A percentile compares a stretch with the other conserved stretches of the same genome.
These are phyloP conservation scores for Callinectes sapidus DNA, from an alignment of 2,888 invertebrate species.

Conservation along the genomic window DNA sequence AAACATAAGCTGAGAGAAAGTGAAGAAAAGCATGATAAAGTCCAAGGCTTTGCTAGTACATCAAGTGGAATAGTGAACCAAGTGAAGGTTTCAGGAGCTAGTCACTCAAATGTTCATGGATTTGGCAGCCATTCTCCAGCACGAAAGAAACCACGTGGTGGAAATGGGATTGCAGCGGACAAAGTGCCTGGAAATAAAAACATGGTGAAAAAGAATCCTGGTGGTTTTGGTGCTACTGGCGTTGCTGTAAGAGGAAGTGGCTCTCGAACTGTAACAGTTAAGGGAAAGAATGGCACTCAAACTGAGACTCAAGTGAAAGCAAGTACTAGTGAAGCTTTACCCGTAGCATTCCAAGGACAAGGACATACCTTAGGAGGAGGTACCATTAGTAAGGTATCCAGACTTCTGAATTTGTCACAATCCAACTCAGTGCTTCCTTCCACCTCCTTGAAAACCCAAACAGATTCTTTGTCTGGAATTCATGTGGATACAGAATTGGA, in stretches of 20 bases:
- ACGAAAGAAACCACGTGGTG: constrained; percentile 11
- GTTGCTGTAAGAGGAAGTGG: constrained; percentile 41
- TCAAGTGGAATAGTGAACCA: constrained; percentile 51
- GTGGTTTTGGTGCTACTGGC: constrained; percentile 10
- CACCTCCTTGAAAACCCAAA: neutral
- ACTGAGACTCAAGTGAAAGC: constrained; percentile 18
- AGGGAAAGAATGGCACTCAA: constrained; percentile 45
- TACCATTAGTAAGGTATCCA: constrained; percentile 32
- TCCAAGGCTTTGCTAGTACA: constrained; percentile 51
- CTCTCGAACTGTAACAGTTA: constrained; percentile 56
- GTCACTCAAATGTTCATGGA: constrained; percentile 59
- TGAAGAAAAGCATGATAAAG: constrained; percentile 31
- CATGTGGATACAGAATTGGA: neutral
- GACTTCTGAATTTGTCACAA: constrained; percentile 17
- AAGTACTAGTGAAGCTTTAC: neutral
- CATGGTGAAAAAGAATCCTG: neutral
- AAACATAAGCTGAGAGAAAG: neutral
- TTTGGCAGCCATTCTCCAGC: constrained; percentile 51
- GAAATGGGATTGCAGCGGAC: constrained; percentile 36
- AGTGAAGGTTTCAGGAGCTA: constrained; percentile 58
- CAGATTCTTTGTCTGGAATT: neutral
- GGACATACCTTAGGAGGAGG: constrained; percentile 58
- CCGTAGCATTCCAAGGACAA: constrained; percentile 47
- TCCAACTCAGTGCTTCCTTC: neutral
- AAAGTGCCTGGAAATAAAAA: constrained; percentile 40